Conservation (phyloP, 1,140 invertebrate genomes). For the Galleria mellonella region DNA sequence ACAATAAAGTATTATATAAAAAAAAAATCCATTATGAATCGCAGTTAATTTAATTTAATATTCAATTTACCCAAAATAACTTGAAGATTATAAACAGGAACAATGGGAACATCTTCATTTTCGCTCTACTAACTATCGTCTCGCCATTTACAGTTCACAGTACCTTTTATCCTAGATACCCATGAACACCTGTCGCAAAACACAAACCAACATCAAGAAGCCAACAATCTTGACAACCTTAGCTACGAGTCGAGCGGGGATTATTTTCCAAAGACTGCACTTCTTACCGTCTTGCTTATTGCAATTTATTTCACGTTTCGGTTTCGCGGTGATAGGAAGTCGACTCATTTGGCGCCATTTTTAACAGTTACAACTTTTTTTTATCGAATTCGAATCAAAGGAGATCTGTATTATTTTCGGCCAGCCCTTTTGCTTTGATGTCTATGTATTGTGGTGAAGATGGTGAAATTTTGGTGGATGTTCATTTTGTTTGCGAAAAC, state of each 20-base stretch:
- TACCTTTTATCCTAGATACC: conserved; percentile 3
- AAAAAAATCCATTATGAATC: too few species aligned
- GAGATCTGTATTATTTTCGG: background rate
- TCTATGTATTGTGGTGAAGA: conserved; percentile 43
- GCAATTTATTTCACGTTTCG: conserved; percentile 54
- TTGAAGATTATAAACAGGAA: too few species aligned
- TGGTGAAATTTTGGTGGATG: conserved; percentile 69
- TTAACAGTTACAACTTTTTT: conserved; percentile 34
- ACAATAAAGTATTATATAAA: too few species aligned
- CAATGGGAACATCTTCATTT: conserved; percentile 16
- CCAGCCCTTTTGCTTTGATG: conserved; percentile 26
- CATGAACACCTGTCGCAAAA: conserved; percentile 20
- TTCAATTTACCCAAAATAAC: too few species aligned
- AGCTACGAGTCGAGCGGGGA: conserved; percentile 51
- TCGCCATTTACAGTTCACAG: conserved; percentile 13
- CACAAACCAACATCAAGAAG: conserved; percentile 20
- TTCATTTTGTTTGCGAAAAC: conserved; percentile 61
- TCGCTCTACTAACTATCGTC: conserved; percentile 47
- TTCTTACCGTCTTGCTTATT: conserved; percentile 52
- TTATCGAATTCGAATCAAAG: conserved; percentile 1
- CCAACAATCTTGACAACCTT: conserved; percentile 7
- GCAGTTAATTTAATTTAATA: too few species aligned
- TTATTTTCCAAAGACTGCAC: conserved; percentile 62
- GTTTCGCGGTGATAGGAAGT: conserved; percentile 49
- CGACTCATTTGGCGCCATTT: conserved; percentile 36